These are phyloP conservation scores for Diadegma fenestrale DNA, from an alignment of 2,888 invertebrate species.

Conservation along the genomic window DNA sequence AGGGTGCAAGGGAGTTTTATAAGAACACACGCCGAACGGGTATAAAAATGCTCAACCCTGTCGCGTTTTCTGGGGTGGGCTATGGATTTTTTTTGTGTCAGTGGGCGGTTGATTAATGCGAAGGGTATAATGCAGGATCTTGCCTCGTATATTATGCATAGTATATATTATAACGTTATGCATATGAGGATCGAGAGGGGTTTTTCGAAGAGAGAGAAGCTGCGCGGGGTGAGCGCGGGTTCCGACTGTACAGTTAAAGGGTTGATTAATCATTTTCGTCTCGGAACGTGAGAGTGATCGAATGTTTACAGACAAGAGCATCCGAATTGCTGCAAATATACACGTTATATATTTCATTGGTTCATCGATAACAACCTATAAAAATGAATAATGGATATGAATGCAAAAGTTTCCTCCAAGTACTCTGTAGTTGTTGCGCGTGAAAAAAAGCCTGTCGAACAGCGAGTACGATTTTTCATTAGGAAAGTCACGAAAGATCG, in stretches of 20 bases:
- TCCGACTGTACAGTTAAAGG: conserved; percentile 68
- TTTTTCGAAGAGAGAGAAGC: conserved; percentile 29
- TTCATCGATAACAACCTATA: not conserved
- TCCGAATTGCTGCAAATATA: conserved; percentile 21
- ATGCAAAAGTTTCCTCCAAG: not conserved
- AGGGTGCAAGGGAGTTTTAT: conserved; percentile 56
- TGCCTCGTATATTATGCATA: conserved; percentile 54
- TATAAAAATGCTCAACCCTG: conserved; percentile 72
- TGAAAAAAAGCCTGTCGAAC: not conserved
- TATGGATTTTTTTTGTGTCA: conserved; percentile 73
- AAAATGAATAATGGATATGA: conserved; percentile 7
- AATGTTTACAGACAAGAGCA: conserved; percentile 9
- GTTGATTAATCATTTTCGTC: conserved; percentile 73
- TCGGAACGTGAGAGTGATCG: conserved; percentile 50
- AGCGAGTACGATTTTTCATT: not conserved
- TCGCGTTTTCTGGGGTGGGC: conserved; percentile 69
- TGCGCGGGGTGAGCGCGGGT: conserved; percentile 32
- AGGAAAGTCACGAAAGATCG: not conserved
- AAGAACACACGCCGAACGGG: conserved; percentile 53
- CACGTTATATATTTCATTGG: not conserved
- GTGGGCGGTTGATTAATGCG: conserved; percentile 76
- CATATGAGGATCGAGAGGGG: conserved; percentile 62
- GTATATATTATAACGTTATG: conserved; percentile 66
- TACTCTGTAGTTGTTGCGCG: not conserved
- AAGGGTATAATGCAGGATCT: conserved; percentile 69